Evolutionary conservation across 2,113 vertebrate species (phyloP).

Genomic region (Astatotilapia flaviijosephi): DNA sequence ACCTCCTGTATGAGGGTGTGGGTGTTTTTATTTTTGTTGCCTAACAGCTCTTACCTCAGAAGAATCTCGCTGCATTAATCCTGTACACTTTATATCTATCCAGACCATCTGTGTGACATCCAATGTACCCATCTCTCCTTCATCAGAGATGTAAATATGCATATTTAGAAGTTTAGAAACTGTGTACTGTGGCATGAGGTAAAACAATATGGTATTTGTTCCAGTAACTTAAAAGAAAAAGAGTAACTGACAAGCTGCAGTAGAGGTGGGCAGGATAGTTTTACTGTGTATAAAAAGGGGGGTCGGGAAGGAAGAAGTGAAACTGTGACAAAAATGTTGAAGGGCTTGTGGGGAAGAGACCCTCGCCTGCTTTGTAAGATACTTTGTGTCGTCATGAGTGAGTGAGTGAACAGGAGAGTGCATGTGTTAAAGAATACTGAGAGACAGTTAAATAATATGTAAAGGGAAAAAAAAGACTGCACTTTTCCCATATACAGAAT

Average conservation of each 20-base stretch:
- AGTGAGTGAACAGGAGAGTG: constrained; percentile 2
- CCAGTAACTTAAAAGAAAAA: constrained; percentile 12
- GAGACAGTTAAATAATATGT: constrained; percentile 39
- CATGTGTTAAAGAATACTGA: constrained; percentile 38
- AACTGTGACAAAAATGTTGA: constrained; percentile 54
- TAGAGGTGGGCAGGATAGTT: constrained; percentile 9
- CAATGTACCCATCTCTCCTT: constrained; percentile 17
- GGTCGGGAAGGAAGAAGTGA: constrained; percentile 1
- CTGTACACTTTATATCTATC: constrained; percentile 6
- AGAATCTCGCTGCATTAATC: constrained; percentile 28
- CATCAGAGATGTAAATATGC: constrained; percentile 49
- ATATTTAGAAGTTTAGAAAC: constrained; percentile 48
- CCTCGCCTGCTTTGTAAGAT: constrained; percentile 34
- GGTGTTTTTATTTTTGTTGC: neutral
- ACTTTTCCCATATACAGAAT: constrained; percentile 79
- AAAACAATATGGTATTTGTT: constrained; percentile 31
- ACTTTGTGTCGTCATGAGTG: constrained; percentile 19
- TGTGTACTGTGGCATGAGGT: constrained; percentile 62
- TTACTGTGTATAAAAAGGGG: constrained; percentile 15
- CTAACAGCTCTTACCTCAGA: constrained; percentile 38
- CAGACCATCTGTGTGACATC: constrained; percentile 12
- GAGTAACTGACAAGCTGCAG: constrained; percentile 12
- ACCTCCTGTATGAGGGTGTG: neutral
- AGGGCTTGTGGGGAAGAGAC: constrained; percentile 6
- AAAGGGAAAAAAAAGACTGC: constrained; percentile 70